A percentile compares a stretch with the other conserved stretches of the same genome.
These are phyloP conservation scores for Zeugodacus cucurbitae DNA, from an alignment of 1,140 invertebrate genomes.

Conservation along the genomic window DNA sequence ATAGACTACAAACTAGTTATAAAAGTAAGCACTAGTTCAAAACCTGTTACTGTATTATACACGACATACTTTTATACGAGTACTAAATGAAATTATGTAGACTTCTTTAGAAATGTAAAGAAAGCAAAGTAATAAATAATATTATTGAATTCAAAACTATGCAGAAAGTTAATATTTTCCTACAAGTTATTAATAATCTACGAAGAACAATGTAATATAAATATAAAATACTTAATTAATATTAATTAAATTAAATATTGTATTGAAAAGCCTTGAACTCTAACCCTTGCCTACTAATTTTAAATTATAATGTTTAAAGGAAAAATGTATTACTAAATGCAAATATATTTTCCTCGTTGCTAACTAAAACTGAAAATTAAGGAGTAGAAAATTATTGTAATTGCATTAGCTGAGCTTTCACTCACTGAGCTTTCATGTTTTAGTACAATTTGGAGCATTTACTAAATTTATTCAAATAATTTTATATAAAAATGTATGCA, in stretches of 20 bases:
- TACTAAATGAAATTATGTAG: not conserved
- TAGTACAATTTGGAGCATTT: too few species aligned
- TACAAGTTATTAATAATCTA: not conserved
- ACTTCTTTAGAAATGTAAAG: not conserved
- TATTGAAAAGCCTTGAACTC: conserved; percentile 39
- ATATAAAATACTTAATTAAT: not conserved
- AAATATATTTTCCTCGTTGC: too few species aligned
- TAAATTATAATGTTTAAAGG: conserved; percentile 48
- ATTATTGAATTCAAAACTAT: not conserved
- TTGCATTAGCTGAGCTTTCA: too few species aligned
- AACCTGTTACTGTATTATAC: conserved; percentile 45
- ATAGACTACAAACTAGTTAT: not conserved
- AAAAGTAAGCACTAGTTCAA: conserved; percentile 48
- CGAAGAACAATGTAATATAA: not conserved
- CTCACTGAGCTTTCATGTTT: too few species aligned
- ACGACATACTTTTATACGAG: not conserved
- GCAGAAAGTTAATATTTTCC: not conserved
- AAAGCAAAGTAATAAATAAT: not conserved
- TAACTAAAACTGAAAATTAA: too few species aligned
- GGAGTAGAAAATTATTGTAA: too few species aligned
- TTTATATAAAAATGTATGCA: too few species aligned
- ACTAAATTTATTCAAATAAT: too few species aligned
- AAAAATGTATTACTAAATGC: conserved; percentile 46
- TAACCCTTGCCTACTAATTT: conserved; percentile 46
- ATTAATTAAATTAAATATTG: conserved; percentile 17